phyloP scores from a whole-genome alignment of 2,113 vertebrate genomes.

The Xenopus borealis region DNA sequence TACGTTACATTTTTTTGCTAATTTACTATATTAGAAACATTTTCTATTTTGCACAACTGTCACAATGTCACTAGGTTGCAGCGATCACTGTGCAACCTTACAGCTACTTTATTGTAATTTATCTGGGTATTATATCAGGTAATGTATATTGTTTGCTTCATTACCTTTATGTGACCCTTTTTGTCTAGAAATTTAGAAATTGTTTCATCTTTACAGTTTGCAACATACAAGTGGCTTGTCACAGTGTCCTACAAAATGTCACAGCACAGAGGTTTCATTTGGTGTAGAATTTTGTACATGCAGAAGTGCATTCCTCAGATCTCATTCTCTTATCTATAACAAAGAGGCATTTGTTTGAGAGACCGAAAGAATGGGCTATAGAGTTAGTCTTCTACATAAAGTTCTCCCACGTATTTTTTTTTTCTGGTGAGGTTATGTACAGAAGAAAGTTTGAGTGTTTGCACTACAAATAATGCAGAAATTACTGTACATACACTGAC shows the following conservation, averaged over 20 bases:
- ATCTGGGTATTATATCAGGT: too few relatives aligned
- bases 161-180: too few relatives aligned
- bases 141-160: too few relatives aligned
- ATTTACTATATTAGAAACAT: too few relatives aligned
- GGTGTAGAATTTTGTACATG: constrained; percentile 51
- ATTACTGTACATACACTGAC: background rate
- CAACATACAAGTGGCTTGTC: constrained; percentile 24
- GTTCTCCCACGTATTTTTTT: constrained; percentile 54
- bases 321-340: constrained; percentile 51
- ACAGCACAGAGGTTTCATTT: constrained; percentile 56
- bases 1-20: too few relatives aligned
- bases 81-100: too few relatives aligned
- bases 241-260: constrained; percentile 67
- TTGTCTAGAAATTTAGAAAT: too few relatives aligned
- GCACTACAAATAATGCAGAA: background rate
- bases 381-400: constrained; percentile 51
- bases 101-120: too few relatives aligned
- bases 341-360: constrained; percentile 61
- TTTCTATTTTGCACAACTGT: too few relatives aligned
- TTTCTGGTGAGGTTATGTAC: constrained; percentile 39
- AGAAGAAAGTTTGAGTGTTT: constrained; percentile 11
- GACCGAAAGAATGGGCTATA: constrained; percentile 55
- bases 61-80: too few relatives aligned
- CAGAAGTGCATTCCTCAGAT: constrained; percentile 59
- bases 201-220: background rate